Evolutionary conservation across 2,797 vertebrate species (phyloP).

Genomic region (Cyclopterus lumpus): DNA sequence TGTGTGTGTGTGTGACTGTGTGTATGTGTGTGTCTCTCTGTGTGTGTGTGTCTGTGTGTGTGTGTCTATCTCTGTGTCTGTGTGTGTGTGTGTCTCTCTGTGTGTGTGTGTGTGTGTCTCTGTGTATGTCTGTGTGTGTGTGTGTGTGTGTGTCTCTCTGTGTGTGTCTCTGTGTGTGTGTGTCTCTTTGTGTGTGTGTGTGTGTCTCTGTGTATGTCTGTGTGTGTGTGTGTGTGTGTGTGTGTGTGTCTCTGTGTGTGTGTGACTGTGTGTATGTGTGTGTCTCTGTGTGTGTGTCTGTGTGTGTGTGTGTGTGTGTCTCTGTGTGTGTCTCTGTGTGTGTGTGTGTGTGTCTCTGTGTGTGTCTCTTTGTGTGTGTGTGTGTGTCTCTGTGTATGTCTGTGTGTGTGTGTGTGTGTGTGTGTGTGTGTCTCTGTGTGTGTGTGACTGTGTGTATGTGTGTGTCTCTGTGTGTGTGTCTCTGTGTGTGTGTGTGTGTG

Average conservation of each 20-base stretch:
- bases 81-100: background rate
- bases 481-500: no score
- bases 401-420: conserved; percentile 17
- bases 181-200: conserved; percentile 10
- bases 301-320: no score
- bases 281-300: background rate
- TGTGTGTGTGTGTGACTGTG: conserved; percentile 16
- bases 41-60: conserved; percentile 6
- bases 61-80: background rate
- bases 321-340: background rate
- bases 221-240: conserved; percentile 16
- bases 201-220: no score
- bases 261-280: background rate
- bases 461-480: background rate
- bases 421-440: conserved; percentile 12
- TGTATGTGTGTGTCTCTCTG: conserved; percentile 19
- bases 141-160: background rate
- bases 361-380: background rate
- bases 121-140: no score
- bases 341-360: background rate
- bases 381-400: conserved; percentile 10
- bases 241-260: conserved; percentile 10
- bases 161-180: conserved; percentile 11
- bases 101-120: no score
- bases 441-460: background rate